These are phyloP conservation scores for Epicauta chinensis DNA, from an alignment of 1,140 invertebrate species.

Conservation along the genomic window DNA sequence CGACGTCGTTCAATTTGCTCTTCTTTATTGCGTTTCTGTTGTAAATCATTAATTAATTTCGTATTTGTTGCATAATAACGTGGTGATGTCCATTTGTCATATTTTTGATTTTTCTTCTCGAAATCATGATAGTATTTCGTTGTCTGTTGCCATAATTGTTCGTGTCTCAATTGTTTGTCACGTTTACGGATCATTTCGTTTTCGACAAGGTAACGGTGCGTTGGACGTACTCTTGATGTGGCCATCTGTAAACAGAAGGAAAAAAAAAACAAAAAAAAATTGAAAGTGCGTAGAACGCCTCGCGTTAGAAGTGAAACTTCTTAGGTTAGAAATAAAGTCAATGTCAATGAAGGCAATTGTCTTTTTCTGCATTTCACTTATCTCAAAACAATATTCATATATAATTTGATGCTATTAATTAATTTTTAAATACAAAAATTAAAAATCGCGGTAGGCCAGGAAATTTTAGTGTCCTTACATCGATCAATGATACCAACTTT, in stretches of 20 bases:
- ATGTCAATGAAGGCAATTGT: too few relatives aligned
- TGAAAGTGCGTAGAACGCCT: too few relatives aligned
- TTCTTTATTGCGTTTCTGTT: slow-evolving; percentile 42
- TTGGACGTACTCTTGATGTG: neutral
- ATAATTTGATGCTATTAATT: too few relatives aligned
- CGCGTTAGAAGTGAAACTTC: too few relatives aligned
- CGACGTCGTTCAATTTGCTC: slow-evolving; percentile 47
- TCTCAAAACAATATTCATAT: too few relatives aligned
- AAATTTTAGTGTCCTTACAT: too few relatives aligned
- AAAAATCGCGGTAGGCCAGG: too few relatives aligned
- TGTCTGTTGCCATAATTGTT: slow-evolving; percentile 42
- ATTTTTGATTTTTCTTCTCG: slow-evolving; percentile 39
- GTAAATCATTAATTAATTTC: slow-evolving; percentile 37
- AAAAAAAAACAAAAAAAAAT: too few relatives aligned
- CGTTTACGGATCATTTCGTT: slow-evolving; percentile 39
- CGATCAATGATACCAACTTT: too few relatives aligned
- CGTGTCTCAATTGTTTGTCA: slow-evolving; percentile 42
- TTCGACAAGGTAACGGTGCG: slow-evolving; percentile 21
- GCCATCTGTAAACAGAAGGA: neutral
- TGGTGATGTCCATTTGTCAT: slow-evolving; percentile 47
- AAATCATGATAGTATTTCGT: slow-evolving; percentile 45
- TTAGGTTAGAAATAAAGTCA: too few relatives aligned
- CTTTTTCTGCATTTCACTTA: too few relatives aligned
- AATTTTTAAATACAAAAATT: too few relatives aligned
- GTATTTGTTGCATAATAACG: slow-evolving; percentile 46